phyloP scores from a whole-genome alignment of 2,888 invertebrate genomes.

The Ormia ochracea region DNA sequence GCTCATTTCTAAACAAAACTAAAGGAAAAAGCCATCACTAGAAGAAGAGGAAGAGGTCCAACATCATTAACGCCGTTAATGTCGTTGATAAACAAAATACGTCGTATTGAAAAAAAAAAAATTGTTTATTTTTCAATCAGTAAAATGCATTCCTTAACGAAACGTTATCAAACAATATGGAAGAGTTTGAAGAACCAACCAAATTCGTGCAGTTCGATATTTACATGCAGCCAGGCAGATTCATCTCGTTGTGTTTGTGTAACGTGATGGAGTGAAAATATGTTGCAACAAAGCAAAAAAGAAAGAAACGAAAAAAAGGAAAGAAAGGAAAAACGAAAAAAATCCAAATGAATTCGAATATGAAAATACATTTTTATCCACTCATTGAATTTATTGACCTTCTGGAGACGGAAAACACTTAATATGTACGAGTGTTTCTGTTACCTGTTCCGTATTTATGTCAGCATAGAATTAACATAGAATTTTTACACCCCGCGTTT shows the following conservation, averaged over 20 bases:
- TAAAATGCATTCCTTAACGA: conserved; percentile 38
- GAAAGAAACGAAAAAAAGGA: background rate
- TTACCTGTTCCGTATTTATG: background rate
- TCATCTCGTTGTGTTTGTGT: conserved; percentile 18
- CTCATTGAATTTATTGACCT: conserved; percentile 43
- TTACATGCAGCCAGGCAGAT: conserved; percentile 22
- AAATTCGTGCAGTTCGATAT: background rate
- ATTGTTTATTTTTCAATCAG: conserved; percentile 42
- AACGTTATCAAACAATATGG: conserved; percentile 31
- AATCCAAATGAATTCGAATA: background rate
- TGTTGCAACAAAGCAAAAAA: background rate
- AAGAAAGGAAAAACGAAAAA: too few species aligned
- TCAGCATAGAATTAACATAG: background rate
- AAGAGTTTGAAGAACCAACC: background rate
- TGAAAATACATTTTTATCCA: background rate
- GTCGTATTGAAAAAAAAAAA: background rate
- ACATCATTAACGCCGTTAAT: background rate
- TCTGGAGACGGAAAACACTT: conserved; percentile 16
- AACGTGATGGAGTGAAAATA: conserved; percentile 1
- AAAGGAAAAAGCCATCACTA: background rate
- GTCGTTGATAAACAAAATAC: background rate
- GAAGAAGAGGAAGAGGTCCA: background rate
- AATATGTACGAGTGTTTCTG: conserved; percentile 3
- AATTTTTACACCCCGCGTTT: background rate
- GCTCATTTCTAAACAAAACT: background rate